Conservation (phyloP, 2,113 vertebrate genomes). For the Amblyornis subalaris region DNA sequence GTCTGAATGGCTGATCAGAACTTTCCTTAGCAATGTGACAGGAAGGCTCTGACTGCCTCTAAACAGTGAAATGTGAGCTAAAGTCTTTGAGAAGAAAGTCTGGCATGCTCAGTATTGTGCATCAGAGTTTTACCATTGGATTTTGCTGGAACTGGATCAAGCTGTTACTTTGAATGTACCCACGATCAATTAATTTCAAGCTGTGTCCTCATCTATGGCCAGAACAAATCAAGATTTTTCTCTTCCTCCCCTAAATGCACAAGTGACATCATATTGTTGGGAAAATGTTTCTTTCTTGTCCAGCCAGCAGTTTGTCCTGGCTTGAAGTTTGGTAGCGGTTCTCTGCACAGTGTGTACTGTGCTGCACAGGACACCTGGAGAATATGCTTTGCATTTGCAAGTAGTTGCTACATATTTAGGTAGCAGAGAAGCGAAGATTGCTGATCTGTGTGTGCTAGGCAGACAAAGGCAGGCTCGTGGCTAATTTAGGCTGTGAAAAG, state of each 20-base stretch:
- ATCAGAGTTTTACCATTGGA: not conserved
- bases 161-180: conserved; percentile 3
- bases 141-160: conserved; percentile 21
- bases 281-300: not conserved
- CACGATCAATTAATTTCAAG: not conserved
- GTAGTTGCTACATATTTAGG: not conserved
- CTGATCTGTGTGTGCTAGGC: not conserved
- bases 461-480: not conserved
- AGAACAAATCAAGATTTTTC: conserved; percentile 25
- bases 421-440: not conserved
- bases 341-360: not conserved
- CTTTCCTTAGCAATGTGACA: not conserved
- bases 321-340: not conserved
- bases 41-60: not conserved
- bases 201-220: not conserved
- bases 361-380: conserved; percentile 17
- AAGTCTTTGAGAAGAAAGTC: not conserved
- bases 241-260: not conserved
- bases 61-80: not conserved
- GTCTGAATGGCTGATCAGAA: not conserved
- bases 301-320: conserved; percentile 18
- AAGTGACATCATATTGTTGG: not conserved
- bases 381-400: not conserved
- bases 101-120: not conserved
- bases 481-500: not conserved